Evolutionary conservation across 2,113 vertebrate species (phyloP).

Genomic region (Archocentrus centrarchus): DNA sequence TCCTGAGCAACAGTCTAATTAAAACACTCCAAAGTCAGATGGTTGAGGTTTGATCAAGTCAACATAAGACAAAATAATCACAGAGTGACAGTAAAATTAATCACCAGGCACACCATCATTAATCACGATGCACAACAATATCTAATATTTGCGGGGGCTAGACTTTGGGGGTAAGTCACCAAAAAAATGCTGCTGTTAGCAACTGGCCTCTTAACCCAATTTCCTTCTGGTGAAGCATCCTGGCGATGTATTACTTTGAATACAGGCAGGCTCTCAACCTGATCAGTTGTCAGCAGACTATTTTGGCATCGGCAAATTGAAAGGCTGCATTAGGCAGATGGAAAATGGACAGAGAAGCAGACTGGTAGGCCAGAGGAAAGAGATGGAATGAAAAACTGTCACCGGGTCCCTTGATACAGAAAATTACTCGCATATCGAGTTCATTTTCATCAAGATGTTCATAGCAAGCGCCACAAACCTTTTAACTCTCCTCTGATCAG

Average conservation of each 20-base stretch:
- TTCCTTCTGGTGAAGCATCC: conserved; percentile 1
- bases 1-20: background rate
- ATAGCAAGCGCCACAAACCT: conserved; percentile 39
- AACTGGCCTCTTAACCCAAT: background rate
- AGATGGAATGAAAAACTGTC: conserved; percentile 34
- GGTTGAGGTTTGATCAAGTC: background rate
- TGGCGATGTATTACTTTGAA: conserved; percentile 2
- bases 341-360: conserved; percentile 41
- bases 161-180: background rate
- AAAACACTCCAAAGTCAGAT: background rate
- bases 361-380: conserved; percentile 36
- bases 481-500: conserved; percentile 48
- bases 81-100: conserved; percentile 1
- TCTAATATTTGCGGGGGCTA: background rate
- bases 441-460: conserved; percentile 61
- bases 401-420: conserved; percentile 31
- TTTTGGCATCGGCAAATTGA: conserved; percentile 36
- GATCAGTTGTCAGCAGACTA: conserved; percentile 24
- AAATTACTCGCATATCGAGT: conserved; percentile 45
- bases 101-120: background rate
- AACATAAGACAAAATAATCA: background rate
- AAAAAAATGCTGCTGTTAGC: background rate
- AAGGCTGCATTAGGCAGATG: conserved; percentile 40
- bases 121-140: background rate
- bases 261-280: background rate